Evolutionary conservation across 2,888 invertebrate species (phyloP).

Genomic region (Gnatocerus cornutus): DNA sequence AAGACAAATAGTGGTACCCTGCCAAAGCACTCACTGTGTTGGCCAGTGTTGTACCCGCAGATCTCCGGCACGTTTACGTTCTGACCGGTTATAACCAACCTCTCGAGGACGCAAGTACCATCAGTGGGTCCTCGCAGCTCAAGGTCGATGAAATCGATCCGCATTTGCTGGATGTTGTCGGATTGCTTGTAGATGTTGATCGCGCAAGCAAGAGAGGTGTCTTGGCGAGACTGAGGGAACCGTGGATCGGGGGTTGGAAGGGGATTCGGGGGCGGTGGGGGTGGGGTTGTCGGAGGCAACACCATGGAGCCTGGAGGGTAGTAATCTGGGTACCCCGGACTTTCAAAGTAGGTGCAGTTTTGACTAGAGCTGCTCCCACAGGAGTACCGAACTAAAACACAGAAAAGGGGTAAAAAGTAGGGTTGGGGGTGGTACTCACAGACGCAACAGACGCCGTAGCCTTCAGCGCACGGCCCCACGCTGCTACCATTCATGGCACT

Average conservation of each 20-base stretch:
- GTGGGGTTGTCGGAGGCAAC: slow-evolving; percentile 56
- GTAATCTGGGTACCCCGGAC: slow-evolving; percentile 78
- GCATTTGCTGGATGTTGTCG: slow-evolving; percentile 78
- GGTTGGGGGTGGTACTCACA: slow-evolving; percentile 75
- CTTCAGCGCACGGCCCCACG: slow-evolving; percentile 82
- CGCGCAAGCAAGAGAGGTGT: slow-evolving; percentile 77
- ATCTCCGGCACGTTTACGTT: slow-evolving; percentile 82
- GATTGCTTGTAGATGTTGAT: slow-evolving; percentile 78
- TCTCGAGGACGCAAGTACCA: slow-evolving; percentile 81
- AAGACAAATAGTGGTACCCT: slow-evolving; percentile 45
- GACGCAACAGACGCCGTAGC: slow-evolving; percentile 83
- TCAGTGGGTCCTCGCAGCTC: slow-evolving; percentile 81
- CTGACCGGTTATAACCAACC: slow-evolving; percentile 82
- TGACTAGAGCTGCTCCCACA: slow-evolving; percentile 79
- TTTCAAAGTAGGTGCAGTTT: slow-evolving; percentile 82
- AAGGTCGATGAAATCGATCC: slow-evolving; percentile 81
- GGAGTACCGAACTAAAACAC: slow-evolving; percentile 74
- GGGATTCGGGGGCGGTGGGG: slow-evolving; percentile 62
- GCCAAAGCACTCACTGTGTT: slow-evolving; percentile 76
- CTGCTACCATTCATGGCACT: slow-evolving; percentile 75
- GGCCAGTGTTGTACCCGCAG: slow-evolving; percentile 85
- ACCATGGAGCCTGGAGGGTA: slow-evolving; percentile 63
- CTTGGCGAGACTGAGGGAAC: slow-evolving; percentile 53
- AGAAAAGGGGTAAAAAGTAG: too few species aligned
- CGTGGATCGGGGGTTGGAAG: slow-evolving; percentile 49